These are phyloP conservation scores for Acleris emargana DNA, from an alignment of 2,888 invertebrate genomes.

Conservation along the genomic window DNA sequence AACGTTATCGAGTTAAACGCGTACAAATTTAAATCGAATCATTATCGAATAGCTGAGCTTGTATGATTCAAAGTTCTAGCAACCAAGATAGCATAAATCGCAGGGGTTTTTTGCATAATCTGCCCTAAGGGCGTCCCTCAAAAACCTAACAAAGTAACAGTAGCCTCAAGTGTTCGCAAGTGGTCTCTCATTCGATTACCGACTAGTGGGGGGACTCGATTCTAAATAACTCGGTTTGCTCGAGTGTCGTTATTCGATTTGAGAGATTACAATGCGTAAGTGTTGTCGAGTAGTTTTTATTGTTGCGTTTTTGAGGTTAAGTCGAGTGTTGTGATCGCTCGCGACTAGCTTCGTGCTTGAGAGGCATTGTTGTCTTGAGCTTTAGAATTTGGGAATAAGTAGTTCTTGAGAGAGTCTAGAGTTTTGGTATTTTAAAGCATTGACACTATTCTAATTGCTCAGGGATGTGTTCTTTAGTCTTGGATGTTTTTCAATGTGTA, in stretches of 20 bases:
- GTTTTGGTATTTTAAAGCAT: neutral
- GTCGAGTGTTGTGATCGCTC: constrained; percentile 25
- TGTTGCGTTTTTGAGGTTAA: constrained; percentile 47
- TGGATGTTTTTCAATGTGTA: too few species aligned
- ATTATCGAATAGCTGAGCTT: constrained; percentile 7
- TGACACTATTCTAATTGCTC: too few species aligned
- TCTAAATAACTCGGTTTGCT: constrained; percentile 74
- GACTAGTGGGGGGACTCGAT: constrained; percentile 66
- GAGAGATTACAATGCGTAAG: constrained; percentile 74
- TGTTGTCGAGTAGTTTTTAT: constrained; percentile 60
- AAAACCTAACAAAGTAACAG: constrained; percentile 81
- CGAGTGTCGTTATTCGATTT: constrained; percentile 80
- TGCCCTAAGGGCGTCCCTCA: constrained; percentile 47
- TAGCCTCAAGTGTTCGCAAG: constrained; percentile 73
- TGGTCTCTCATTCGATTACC: constrained; percentile 80
- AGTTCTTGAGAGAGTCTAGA: neutral
- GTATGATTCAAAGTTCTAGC: constrained; percentile 17
- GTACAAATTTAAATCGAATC: neutral
- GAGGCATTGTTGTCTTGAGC: constrained; percentile 18
- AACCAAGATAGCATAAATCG: constrained; percentile 49
- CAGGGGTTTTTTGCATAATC: constrained; percentile 67
- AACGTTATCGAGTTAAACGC: too few species aligned
- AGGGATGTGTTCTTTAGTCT: too few species aligned
- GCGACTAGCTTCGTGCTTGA: constrained; percentile 16
- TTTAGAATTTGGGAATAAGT: constrained; percentile 5